These are phyloP conservation scores for Oreocharis arfaki DNA, from an alignment of 2,113 vertebrate species.

Conservation along the genomic window DNA sequence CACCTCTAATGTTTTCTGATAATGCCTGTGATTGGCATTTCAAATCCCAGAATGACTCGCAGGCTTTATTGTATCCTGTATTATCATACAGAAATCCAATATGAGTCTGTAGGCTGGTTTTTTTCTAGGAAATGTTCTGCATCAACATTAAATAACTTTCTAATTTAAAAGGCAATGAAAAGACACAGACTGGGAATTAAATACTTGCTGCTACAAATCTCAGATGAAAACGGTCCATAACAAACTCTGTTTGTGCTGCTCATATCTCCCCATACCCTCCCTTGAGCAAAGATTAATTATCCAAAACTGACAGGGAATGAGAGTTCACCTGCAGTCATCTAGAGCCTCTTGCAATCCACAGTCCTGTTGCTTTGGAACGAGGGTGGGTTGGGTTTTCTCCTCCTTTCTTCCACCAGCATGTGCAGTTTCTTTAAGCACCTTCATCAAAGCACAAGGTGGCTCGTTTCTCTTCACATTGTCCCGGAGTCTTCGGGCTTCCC, in stretches of 20 bases:
- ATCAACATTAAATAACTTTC: not conserved
- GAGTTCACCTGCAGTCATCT: not conserved
- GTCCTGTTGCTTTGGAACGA: not conserved
- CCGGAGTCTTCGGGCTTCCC: not conserved
- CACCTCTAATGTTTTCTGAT: not conserved
- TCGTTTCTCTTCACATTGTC: not conserved
- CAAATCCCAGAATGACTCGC: not conserved
- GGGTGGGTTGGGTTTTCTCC: not conserved
- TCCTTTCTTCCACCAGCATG: not conserved
- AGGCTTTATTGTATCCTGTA: not conserved
- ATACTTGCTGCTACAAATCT: not conserved
- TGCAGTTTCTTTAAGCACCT: not conserved
- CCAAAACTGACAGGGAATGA: not conserved
- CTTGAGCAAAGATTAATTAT: not conserved
- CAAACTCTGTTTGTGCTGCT: not conserved
- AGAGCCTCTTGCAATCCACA: not conserved
- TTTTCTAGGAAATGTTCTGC: not conserved
- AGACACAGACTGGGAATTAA: not conserved
- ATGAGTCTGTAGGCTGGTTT: not conserved
- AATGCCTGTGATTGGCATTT: not conserved
- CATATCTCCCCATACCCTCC: not conserved
- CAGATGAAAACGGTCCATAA: not conserved
- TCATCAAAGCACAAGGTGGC: not conserved
- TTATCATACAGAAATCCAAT: not conserved
- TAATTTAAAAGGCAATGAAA: conserved; percentile 37